Evolutionary conservation across 2,797 vertebrate genomes (phyloP), one percentile per base, ranked within the genome.

Genomic region (Hylomyscus alleni): DNA sequence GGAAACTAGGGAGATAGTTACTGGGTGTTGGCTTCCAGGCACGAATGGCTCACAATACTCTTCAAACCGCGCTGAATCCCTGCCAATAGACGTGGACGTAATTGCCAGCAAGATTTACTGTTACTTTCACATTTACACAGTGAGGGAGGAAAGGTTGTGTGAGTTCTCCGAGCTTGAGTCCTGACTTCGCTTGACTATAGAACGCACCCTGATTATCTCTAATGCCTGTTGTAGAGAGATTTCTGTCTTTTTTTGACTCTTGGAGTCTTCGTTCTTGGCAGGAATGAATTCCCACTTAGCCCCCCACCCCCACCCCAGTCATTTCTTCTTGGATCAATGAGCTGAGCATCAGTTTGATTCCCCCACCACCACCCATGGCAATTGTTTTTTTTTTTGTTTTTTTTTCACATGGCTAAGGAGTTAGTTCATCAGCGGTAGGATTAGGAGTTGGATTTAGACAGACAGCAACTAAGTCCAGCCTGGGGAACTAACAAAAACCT

Each of bases 1-100:
- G 98, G 98, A 98, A 98, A 98, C 98, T 96, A 98, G 98, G 98
- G 98, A 98, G 98, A 98, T 98, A 98, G 98, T 98, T 98, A 98
- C 98, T 97, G 98, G 98, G 97, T 98, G 98, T 98, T 98, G 98
- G 97, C 98, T 98, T 83, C 15, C 85, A 95, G 72, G 96, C 97
- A 93, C 94, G 84, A 87, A 98, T 60, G 95, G 98, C 95, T 97
- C 97, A 97, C 93, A 92, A 95, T 90, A 56, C 96, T 97, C 94
- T 85, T 98, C 98, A 97, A 98, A 98, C 95, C 89, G 97, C 98
- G 97, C 98, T 98, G 98, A 98, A 97, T 98, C 98, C 92, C 97
- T 98, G 98, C 98, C 98, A 98, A 97, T 97, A 98, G 98, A 98
- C 5, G 29, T 97, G 98, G 98, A 98, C 98, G 98, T 97, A 97